Evolutionary conservation across 2,888 invertebrate genomes (phyloP).

Genomic region (Acanthosepion esculentum): DNA sequence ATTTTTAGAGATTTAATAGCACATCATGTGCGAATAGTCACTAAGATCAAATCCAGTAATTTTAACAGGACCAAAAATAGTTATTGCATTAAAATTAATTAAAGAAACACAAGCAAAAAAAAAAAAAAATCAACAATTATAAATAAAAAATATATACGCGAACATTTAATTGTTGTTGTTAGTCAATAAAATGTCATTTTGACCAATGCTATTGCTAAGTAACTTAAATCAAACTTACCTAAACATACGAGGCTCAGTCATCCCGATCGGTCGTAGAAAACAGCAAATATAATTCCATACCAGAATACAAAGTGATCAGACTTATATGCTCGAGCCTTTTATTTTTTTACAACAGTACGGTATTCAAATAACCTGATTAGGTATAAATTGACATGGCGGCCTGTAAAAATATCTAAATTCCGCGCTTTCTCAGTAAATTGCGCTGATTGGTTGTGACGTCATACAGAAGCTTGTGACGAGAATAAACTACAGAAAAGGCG

Average conservation of each 20-base stretch:
- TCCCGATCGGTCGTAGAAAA: conserved; percentile 35
- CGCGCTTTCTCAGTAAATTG: conserved; percentile 6
- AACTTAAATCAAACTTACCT: conserved; percentile 33
- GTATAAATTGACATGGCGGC: not conserved
- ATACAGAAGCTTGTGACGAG: not conserved
- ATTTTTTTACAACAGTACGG: not conserved
- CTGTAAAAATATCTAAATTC: conserved; percentile 11
- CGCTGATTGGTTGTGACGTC: not conserved
- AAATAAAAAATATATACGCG: not conserved
- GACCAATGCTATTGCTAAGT: not conserved
- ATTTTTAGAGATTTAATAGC: not conserved
- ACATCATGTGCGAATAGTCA: not conserved
- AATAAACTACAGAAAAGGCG: not conserved
- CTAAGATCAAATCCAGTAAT: not conserved
- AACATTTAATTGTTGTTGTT: not conserved
- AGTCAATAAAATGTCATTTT: not conserved
- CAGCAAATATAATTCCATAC: conserved; percentile 42
- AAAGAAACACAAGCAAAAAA: not conserved
- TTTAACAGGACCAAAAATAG: not conserved
- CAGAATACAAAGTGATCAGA: not conserved
- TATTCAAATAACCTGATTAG: not conserved
- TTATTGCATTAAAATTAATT: not conserved
- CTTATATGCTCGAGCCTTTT: not conserved
- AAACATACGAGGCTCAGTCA: conserved; percentile 45
- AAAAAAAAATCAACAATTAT: not conserved